These are phyloP conservation scores for Pao palembangensis DNA, from an alignment of 2,113 vertebrate species.

Conservation along the genomic window DNA sequence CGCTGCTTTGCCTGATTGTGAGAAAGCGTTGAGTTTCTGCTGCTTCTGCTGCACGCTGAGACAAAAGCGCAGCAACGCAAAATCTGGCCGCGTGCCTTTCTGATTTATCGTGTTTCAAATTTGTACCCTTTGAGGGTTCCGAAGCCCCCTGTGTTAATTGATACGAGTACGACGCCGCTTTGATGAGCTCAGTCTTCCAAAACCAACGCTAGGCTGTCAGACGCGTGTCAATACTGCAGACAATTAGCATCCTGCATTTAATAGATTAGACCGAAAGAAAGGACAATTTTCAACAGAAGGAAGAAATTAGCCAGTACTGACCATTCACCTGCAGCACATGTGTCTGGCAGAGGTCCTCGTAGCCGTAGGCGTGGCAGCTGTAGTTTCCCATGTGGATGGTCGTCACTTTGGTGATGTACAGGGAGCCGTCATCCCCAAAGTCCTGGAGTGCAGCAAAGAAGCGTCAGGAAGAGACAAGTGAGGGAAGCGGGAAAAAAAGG, in stretches of 20 bases:
- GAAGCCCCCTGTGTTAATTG: slow-evolving; percentile 12
- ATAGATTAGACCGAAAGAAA: too few relatives aligned
- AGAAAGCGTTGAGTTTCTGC: too few relatives aligned
- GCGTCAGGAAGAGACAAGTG: slow-evolving; percentile 11
- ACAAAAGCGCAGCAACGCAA: too few relatives aligned
- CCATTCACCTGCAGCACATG: slow-evolving; percentile 99
- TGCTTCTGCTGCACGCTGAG: too few relatives aligned
- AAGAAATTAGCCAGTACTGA: slow-evolving; percentile 84
- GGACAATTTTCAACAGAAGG: slow-evolving; percentile 12
- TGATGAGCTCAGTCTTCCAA: slow-evolving; percentile 22
- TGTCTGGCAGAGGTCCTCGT: slow-evolving; percentile 90
- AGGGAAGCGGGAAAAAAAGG: slow-evolving; percentile 32
- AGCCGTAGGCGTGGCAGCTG: slow-evolving; percentile 92
- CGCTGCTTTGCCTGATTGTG: too few relatives aligned
- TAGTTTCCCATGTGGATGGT: slow-evolving; percentile 98
- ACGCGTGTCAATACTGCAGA: slow-evolving; percentile 8
- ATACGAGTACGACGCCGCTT: slow-evolving; percentile 18
- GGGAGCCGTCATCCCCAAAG: slow-evolving; percentile 92
- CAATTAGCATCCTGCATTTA: slow-evolving; percentile 3
- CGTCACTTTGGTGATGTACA: slow-evolving; percentile 98
- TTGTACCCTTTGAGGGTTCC: too few relatives aligned
- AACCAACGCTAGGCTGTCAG: slow-evolving; percentile 5
- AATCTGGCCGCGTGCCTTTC: too few relatives aligned
- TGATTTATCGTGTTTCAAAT: too few relatives aligned
- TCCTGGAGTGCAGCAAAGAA: slow-evolving; percentile 75